A percentile compares a stretch with the other conserved stretches of the same genome.
Evolutionary conservation across 1,140 invertebrate species (phyloP).

Genomic region (Heliconius nattereri): DNA sequence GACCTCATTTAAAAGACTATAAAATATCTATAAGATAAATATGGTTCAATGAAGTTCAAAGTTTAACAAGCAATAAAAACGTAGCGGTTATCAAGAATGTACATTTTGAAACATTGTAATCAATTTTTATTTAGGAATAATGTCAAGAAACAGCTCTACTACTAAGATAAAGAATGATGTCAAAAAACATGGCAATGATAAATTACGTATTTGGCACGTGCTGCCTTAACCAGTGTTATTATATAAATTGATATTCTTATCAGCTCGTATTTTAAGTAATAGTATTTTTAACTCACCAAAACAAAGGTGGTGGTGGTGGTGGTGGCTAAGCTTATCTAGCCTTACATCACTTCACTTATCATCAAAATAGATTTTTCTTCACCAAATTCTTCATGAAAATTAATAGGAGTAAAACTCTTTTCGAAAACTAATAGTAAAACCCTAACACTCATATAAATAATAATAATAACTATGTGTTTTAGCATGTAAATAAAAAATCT

Average conservation of each 20-base stretch:
- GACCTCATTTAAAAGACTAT: neutral
- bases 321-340: too few relatives aligned
- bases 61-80: slow-evolving; percentile 20
- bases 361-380: too few relatives aligned
- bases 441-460: too few relatives aligned
- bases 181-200: slow-evolving; percentile 12
- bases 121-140: slow-evolving; percentile 17
- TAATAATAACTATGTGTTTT: too few relatives aligned
- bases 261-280: neutral
- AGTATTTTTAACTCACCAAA: neutral
- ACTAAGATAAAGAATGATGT: neutral
- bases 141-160: slow-evolving; percentile 12
- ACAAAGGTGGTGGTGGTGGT: neutral
- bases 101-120: slow-evolving; percentile 23
- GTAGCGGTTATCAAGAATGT: slow-evolving; percentile 8
- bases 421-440: too few relatives aligned
- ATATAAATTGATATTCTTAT: neutral
- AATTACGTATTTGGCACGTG: slow-evolving; percentile 18
- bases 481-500: too few relatives aligned
- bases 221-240: neutral
- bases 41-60: slow-evolving; percentile 20
- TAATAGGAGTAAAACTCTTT: too few relatives aligned
- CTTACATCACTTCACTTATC: too few relatives aligned
- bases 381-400: too few relatives aligned
- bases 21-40: slow-evolving; percentile 2